These are phyloP conservation scores for Acrocyrtus sp. DNA, from an alignment of 2,888 invertebrate genomes.

Conservation along the genomic window DNA sequence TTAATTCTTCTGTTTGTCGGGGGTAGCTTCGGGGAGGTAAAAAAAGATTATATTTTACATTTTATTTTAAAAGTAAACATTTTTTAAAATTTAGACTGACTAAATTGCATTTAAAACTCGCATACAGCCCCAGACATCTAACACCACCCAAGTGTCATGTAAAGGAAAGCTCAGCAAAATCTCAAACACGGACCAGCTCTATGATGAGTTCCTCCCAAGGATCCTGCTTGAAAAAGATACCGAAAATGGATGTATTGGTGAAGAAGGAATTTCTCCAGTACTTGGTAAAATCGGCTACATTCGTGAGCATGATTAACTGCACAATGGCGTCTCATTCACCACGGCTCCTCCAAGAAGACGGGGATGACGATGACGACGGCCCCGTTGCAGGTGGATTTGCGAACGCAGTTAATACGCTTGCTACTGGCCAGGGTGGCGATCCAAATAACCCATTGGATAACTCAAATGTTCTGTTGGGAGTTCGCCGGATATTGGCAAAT, in stretches of 20 bases:
- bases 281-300: not conserved
- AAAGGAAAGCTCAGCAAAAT: not conserved
- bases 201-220: not conserved
- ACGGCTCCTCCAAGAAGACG: conserved; percentile 17
- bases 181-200: not conserved
- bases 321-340: not conserved
- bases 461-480: conserved; percentile 16
- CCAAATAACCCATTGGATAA: conserved; percentile 11
- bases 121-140: too few species aligned
- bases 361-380: conserved; percentile 24
- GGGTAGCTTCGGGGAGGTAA: too few species aligned
- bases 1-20: too few species aligned
- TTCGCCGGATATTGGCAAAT: conserved; percentile 33
- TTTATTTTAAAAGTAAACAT: too few species aligned
- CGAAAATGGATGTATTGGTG: not conserved
- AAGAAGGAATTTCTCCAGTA: conserved; percentile 7
- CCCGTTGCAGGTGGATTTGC: conserved; percentile 18
- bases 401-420: not conserved
- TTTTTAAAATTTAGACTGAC: too few species aligned
- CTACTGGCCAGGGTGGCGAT: not conserved
- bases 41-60: too few species aligned
- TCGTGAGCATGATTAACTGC: conserved; percentile 1
- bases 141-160: too few species aligned
- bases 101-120: too few species aligned
- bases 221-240: not conserved